Base-by-base conservation (phyloP, 2,113 vertebrate species). In the Leucoraja erinaceus region DNA sequence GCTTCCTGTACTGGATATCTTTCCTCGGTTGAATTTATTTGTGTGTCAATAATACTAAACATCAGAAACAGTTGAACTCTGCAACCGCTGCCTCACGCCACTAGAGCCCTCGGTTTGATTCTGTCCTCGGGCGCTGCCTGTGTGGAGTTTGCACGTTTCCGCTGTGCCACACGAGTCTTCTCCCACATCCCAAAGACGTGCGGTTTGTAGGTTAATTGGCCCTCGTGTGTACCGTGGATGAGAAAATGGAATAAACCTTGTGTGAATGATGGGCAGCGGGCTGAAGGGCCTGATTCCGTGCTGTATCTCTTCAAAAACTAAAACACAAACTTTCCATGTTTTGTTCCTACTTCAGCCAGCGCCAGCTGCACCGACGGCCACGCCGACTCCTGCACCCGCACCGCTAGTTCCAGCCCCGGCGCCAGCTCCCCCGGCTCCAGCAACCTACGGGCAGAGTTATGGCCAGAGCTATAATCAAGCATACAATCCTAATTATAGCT, bases 401-500 rank as follows among this genome's bases (percentile, higher is more conserved):
- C 83, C 54, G 1, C 8, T 28, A 31, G 25, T 25, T 20, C n/a
- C 70, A 72, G 70, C 70, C 18, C 70, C 70, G 14, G 70, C 18
- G 18, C 22, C 16, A 4, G 28, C 61, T 5, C 20, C 86, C 10
- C 20, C 16, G 18, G 5, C n/a, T 10, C 61, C 61, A 7, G 66
- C 33, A 25, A 72, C 88, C 3, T 72, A 72, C 0, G 66, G 66
- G 33, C 63, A 47, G 59, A 66, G 61, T 31, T 63, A 76, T 76
- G 74, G 3, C 93, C 94, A 95, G 93, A 94, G 12, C 93, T 95
- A 81, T 94, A 95, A 61, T 94, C 94, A 94, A 93, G 95, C 95
- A 18, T 98, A 98, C 94, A 97, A 94, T 70, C 88, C 61, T 2
- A 72, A 0, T 47, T 97, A 97, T 94, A 97, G 95, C 95, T 98